phyloP scores from a whole-genome alignment of 2,888 invertebrate species.

The Nesidiocoris tenuis region DNA sequence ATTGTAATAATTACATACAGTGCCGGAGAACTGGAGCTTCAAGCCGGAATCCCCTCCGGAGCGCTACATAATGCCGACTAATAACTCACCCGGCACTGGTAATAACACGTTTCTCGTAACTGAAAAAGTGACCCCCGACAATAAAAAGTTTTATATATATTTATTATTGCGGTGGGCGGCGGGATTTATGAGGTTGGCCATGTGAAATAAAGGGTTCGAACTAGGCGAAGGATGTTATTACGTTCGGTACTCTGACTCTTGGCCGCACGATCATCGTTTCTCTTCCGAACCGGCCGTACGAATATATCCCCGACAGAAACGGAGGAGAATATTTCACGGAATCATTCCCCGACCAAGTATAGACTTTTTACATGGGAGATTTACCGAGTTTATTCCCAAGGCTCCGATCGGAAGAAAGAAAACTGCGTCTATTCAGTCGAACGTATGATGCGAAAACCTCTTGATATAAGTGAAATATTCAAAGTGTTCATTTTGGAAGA shows the following conservation, averaged over 20 bases:
- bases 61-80: background rate
- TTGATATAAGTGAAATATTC: too few species aligned
- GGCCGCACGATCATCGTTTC: background rate
- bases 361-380: background rate
- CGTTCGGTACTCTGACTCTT: background rate
- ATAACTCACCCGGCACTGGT: background rate
- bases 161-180: slow-evolving; percentile 5
- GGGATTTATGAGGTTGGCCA: background rate
- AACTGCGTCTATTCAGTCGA: too few species aligned
- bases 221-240: background rate
- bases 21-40: background rate
- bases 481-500: too few species aligned
- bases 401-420: too few species aligned
- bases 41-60: background rate
- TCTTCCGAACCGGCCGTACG: background rate
- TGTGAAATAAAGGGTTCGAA: background rate
- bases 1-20: background rate
- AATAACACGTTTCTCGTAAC: background rate
- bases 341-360: background rate
- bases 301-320: background rate
- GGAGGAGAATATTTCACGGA: background rate
- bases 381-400: too few species aligned
- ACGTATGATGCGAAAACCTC: too few species aligned
- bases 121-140: background rate
- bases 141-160: background rate